A percentile compares a stretch with the other conserved stretches of the same genome.
Conservation (phyloP, 30 jellyfish, hydroid and myxozoan species). For the Nemopilema nomurai region DNA sequence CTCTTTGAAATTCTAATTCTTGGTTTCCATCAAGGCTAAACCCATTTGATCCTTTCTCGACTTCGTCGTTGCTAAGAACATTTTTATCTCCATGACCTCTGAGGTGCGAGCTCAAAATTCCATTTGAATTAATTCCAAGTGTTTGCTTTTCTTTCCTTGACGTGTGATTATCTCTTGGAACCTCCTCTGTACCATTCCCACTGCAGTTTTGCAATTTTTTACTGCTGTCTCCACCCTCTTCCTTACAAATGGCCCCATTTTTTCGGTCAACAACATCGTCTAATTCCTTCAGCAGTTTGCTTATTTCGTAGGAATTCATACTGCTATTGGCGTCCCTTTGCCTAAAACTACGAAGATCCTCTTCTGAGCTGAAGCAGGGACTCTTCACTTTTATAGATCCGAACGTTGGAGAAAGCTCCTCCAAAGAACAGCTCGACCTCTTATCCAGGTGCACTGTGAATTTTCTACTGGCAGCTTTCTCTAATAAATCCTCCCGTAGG, state of each 20-base stretch:
- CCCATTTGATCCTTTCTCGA: not conserved
- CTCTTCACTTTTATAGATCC: not conserved
- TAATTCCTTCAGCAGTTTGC: not conserved
- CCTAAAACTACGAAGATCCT: conserved; percentile 2
- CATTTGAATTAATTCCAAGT: not conserved
- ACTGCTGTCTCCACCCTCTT: not conserved
- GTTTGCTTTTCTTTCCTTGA: not conserved
- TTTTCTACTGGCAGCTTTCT: not conserved
- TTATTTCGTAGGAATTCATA: not conserved
- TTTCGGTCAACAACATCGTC: not conserved
- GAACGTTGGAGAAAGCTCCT: not conserved
- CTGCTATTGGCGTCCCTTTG: not conserved
- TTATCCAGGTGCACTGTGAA: not conserved
- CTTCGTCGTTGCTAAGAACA: not conserved
- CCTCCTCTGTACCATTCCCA: not conserved
- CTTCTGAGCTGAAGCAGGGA: conserved; percentile 39
- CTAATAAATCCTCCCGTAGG: not conserved
- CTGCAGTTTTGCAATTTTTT: not conserved
- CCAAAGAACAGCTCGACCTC: conserved; percentile 32
- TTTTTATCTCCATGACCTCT: not conserved
- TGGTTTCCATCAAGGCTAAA: not conserved
- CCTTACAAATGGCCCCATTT: not conserved
- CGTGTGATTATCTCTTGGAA: not conserved
- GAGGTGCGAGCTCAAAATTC: not conserved
- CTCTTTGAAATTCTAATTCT: not conserved